Percentiles rank a stretch among this genome's conserved stretches.
Conservation (phyloP, 2,888 invertebrate species). For the Chironomus riparius region DNA sequence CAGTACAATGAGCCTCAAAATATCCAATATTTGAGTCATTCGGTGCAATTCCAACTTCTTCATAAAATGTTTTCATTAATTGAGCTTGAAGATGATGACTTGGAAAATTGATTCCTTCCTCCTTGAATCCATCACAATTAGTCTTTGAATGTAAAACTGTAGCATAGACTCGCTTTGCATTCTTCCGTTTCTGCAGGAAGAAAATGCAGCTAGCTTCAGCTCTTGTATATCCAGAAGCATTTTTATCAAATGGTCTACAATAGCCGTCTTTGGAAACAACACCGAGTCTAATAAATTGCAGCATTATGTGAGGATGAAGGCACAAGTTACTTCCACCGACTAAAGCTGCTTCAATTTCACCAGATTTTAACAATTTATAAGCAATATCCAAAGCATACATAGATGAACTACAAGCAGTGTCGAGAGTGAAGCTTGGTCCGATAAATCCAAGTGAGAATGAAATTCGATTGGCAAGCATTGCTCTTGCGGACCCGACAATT, state of each 20-base stretch:
- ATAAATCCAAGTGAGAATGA: conserved; percentile 74
- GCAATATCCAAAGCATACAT: conserved; percentile 71
- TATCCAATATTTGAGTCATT: conserved; percentile 41
- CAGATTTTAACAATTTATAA: conserved; percentile 57
- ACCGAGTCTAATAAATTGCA: conserved; percentile 54
- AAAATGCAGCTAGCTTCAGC: conserved; percentile 43
- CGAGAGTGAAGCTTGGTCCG: conserved; percentile 76
- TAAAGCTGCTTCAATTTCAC: conserved; percentile 70
- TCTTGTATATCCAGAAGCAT: conserved; percentile 42
- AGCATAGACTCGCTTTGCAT: conserved; percentile 46
- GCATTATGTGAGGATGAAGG: conserved; percentile 68
- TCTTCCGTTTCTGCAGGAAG: conserved; percentile 42
- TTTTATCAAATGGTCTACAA: conserved; percentile 26
- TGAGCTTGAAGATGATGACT: conserved; percentile 33
- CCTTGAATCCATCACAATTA: conserved; percentile 47
- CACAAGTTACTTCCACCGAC: conserved; percentile 75
- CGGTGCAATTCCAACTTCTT: conserved; percentile 46
- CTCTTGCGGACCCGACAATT: conserved; percentile 47
- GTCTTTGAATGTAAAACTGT: conserved; percentile 47
- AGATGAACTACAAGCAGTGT: conserved; percentile 83
- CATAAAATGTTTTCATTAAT: conserved; percentile 46
- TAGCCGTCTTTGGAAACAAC: conserved; percentile 10
- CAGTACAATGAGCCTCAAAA: conserved; percentile 54
- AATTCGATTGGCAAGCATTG: conserved; percentile 76
- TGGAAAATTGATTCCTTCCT: conserved; percentile 34